Conservation (phyloP, 2,888 invertebrate genomes). For the Acanthacorydalis orientalis region DNA sequence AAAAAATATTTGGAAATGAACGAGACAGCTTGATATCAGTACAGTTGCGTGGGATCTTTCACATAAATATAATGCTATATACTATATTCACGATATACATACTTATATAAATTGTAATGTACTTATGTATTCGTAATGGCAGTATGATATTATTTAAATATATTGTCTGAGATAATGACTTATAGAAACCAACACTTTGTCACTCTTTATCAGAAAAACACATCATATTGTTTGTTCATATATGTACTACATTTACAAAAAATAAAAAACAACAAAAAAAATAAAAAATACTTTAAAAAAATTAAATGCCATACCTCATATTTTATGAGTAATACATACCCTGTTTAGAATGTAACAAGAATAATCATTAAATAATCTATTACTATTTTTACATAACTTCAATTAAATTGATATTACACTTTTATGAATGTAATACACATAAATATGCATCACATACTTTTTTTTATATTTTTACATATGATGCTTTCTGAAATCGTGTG, state of each 20-base stretch:
- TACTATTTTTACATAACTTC: background rate
- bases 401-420: too few relatives aligned
- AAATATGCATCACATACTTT: background rate
- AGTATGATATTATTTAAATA: conserved; percentile 15
- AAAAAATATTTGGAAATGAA: too few relatives aligned
- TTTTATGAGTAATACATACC: background rate
- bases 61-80: conserved; percentile 2
- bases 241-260: background rate
- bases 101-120: conserved; percentile 19
- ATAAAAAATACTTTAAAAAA: background rate
- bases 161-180: background rate
- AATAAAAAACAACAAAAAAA: background rate
- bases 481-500: background rate
- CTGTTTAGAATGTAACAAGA: background rate
- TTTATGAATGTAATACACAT: background rate
- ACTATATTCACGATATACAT: conserved; percentile 9
- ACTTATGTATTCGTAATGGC: conserved; percentile 19
- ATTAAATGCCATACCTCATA: background rate
- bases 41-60: conserved; percentile 1
- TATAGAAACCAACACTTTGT: background rate
- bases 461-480: background rate
- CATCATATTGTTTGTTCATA: background rate
- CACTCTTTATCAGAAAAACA: background rate
- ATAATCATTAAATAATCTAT: background rate
- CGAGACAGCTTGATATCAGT: background rate